Base-by-base conservation (phyloP, 2,888 invertebrate genomes). In the Gonocerus acuteangulatus region DNA sequence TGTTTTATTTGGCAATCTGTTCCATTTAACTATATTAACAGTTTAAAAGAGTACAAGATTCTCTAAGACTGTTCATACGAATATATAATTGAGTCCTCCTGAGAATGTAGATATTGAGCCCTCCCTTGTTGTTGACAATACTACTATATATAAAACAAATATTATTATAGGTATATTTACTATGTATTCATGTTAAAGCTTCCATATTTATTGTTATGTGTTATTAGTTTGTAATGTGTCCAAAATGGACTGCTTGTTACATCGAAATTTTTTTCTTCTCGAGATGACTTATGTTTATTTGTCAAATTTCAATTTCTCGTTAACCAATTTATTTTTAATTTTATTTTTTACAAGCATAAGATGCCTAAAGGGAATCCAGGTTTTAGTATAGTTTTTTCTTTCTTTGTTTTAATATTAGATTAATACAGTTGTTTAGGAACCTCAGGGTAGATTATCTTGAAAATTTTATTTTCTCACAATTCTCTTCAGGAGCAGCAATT, bases 91-190 rank as follows among this genome's bases (percentile, higher is more conserved):
- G n/a, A n/a, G n/a, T n/a, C n/a, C n/a, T n/a, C n/a, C n/a, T n/a
- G n/a, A n/a, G n/a, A n/a, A 27, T 47, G 57, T 57, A 57, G 57
- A 36, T 57, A 36, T 45, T 45, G 39, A 57, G 57, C 57, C 57
- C 57, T 47, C 54, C 54, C 54, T 54, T 19, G 22, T 47, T 57
- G 47, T 57, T 57, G 57, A 57, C 57, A 57, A 57, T 57, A 57
- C 57, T 57, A 49, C 15, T 16, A 23, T 49, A 27, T 9, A 49
- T 47, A 32, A 18, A 47, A 11, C 15, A 15, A 47, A 42, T 23
- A 23, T 39, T 47, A 36, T 47, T 23, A 44, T 57, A 57, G 18
- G 15, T 57, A 42, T 52, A 22, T 45, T 39, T 39, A 39, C 15
- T n/a, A 57, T 57, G 34, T 57, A 47, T 57, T 47, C 57, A 57